Percentiles rank a stretch among this genome's conserved stretches.
Evolutionary conservation across 2,797 vertebrate species (phyloP).

Genomic region (Diplodus sargus): DNA sequence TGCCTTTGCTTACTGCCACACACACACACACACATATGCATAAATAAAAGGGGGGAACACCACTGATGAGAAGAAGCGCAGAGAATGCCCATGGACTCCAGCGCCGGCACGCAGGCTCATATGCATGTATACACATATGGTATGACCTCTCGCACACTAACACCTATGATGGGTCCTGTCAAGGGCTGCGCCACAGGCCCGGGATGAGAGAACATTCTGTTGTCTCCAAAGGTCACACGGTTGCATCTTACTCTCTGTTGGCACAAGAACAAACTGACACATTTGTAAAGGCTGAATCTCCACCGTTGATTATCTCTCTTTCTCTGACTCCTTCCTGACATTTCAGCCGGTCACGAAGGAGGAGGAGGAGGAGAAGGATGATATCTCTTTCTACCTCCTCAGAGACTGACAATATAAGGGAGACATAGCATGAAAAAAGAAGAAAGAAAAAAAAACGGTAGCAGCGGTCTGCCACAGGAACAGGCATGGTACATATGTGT

Average conservation of each 20-base stretch:
- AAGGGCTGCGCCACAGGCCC: slow-evolving; percentile 56
- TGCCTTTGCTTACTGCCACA: slow-evolving; percentile 58
- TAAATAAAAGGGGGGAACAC: slow-evolving; percentile 22
- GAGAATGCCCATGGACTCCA: slow-evolving; percentile 27
- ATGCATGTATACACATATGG: slow-evolving; percentile 19
- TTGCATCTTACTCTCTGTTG: slow-evolving; percentile 69
- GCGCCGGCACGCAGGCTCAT: slow-evolving; percentile 4
- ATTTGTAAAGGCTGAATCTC: slow-evolving; percentile 73
- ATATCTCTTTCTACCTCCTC: slow-evolving; percentile 53
- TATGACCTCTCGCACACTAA: slow-evolving; percentile 36
- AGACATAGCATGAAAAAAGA: neutral
- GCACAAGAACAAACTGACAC: slow-evolving; percentile 68
- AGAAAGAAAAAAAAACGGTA: neutral
- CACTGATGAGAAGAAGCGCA: slow-evolving; percentile 25
- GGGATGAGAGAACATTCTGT: slow-evolving; percentile 72
- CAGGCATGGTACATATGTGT: slow-evolving; percentile 15
- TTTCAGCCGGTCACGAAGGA: slow-evolving; percentile 73
- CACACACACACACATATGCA: slow-evolving; percentile 38
- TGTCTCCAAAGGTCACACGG: slow-evolving; percentile 78
- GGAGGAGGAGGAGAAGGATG: slow-evolving; percentile 55
- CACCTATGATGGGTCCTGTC: slow-evolving; percentile 53
- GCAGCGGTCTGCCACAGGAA: slow-evolving; percentile 14
- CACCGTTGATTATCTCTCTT: slow-evolving; percentile 74
- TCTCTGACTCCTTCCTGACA: slow-evolving; percentile 80
- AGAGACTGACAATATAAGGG: slow-evolving; percentile 30